Base-by-base conservation (phyloP, 2,113 vertebrate species). In the Eptesicus fuscus region DNA sequence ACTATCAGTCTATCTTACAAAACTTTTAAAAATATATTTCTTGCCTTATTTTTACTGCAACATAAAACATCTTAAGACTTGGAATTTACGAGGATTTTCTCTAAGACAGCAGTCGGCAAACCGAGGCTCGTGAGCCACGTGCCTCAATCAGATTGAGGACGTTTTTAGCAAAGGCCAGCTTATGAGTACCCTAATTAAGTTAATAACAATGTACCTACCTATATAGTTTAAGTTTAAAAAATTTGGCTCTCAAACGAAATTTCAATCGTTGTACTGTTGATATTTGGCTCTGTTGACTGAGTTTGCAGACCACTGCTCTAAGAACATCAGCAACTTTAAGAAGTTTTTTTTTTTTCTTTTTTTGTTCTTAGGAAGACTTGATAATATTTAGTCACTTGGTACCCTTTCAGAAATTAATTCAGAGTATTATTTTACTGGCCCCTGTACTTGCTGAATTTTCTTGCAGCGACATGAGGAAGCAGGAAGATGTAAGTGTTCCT, bases 321-420 rank as follows among this genome's bases (percentile, higher is more conserved):
- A 96, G n/a, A 95, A 93, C 11, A 40, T 42, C n/a, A 90, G 30
- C 18, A 95, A 91, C 28, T 51, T 76, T 76, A 92, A 59, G 11
- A 35, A 87, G 10, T 49, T 91, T 61, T 10, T 30, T 61, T 10
- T 30, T 59, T n/a, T 35, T 4, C 32, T 67, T 35, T 67, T n/a
- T 67, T n/a, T 35, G 65, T 67, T 67, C 32, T 77, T 65, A 91
- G 51, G 16, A 42, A 92, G 7, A 85, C n/a, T 70, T 65, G 35
- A 35, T 88, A 76, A 42, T 84, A 80, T 65, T 49, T 63, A 87
- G 61, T 73, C 53, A 87, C 40, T 84, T 40, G 4, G 37, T 30
- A 86, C 35, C 53, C 12, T 49, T 94, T 78, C 61, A 89, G 40
- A 94, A 87, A 90, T 82, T 80, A 93, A 92, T 13, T 16, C 18